Conservation (phyloP, 2,797 vertebrate species). For the Amphiprion clarkii region DNA sequence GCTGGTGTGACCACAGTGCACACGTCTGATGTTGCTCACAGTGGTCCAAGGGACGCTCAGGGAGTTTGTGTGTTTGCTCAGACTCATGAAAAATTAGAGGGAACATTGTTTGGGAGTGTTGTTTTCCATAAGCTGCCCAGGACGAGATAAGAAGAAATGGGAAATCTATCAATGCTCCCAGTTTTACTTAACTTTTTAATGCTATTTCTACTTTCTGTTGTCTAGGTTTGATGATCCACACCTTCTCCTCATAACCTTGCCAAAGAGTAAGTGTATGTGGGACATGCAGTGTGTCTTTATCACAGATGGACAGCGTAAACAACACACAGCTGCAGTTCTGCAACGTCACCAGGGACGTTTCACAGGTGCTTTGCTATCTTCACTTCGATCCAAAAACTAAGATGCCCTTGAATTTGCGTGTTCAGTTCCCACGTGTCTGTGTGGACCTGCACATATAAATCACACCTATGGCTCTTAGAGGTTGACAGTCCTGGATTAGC, state of each 20-base stretch:
- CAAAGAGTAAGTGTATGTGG: not conserved
- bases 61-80: too few relatives aligned
- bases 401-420: constrained; percentile 33
- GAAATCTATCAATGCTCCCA: not conserved
- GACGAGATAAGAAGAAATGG: too few relatives aligned
- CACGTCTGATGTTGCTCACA: too few relatives aligned
- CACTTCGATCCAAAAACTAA: not conserved
- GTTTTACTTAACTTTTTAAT: not conserved
- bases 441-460: constrained; percentile 32
- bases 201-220: not conserved
- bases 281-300: not conserved
- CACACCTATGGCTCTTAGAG: not conserved
- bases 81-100: too few relatives aligned
- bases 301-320: not conserved
- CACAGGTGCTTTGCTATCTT: constrained; percentile 19
- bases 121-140: too few relatives aligned
- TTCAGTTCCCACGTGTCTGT: constrained; percentile 5
- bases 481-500: not conserved
- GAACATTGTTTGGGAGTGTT: too few relatives aligned
- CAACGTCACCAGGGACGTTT: constrained; percentile 1
- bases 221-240: constrained; percentile 3
- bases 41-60: too few relatives aligned
- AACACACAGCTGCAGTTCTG: not conserved
- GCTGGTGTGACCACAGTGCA: too few relatives aligned
- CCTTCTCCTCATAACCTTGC: constrained; percentile 1